Base-by-base conservation (phyloP, 2,888 invertebrate genomes). In the Anodontia alba region DNA sequence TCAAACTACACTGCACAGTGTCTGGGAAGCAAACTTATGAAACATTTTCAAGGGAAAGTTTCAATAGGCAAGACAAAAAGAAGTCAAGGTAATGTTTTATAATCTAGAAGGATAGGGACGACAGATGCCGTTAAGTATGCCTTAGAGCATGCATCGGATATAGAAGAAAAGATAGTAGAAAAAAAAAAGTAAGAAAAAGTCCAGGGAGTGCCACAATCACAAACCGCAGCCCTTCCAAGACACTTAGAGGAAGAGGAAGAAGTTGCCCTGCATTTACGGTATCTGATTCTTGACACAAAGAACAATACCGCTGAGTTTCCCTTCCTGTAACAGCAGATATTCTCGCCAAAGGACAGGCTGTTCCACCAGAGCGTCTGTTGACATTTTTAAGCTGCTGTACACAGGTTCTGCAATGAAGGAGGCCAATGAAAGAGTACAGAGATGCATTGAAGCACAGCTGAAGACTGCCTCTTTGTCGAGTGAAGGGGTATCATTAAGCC, bases 401-500 rank as follows among this genome's bases (percentile, higher is more conserved):
- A 76, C 69, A 31, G 76, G 76, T 15, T 70, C 54, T 49, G 43
- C 26, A 23, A 42, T 26, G 1, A 54, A 17, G n/a, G 20, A 17
- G 12, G 42, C 29, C 26, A 29, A 43, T 33, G 67, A 66, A 7
- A 66, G 49, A 46, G 67, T 67, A 29, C 29, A 76, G 57, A 29
- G 69, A 29, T 69, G 38, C n/a, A 36, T 76, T 23, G 42, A 69
- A 23, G 68, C 57, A 43, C 68, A 31, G 42, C 54, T 38, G 51
- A 69, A 31, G 69, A 51, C 17, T 38, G 36, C 26, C 31, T 62
- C 17, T 62, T 33, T 62, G 62, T 26, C 17, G 36, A 15, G 26
- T 20, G 62, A 0, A 54, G 66, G n/a, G 80, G 75, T 5, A 5
- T n/a, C n/a, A 20, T 73, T 10, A 81, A 81, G 36, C 73, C 84